A percentile compares a stretch with the other conserved stretches of the same genome.
Conservation (phyloP, 2,888 invertebrate genomes). For the Hyalella azteca region DNA sequence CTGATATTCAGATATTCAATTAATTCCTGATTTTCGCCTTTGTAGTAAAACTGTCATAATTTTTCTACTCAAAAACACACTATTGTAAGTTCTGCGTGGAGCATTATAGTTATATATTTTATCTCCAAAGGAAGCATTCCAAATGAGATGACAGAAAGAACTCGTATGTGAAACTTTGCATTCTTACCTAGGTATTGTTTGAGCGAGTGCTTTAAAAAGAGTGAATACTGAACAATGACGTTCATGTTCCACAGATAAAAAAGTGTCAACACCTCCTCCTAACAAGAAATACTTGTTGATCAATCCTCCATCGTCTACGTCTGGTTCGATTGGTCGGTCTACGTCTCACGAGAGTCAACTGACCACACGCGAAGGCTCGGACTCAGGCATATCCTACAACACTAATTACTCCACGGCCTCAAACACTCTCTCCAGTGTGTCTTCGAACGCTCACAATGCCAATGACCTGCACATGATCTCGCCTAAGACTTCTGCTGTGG, state of each 20-base stretch:
- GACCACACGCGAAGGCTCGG: constrained; percentile 69
- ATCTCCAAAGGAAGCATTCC: too few species aligned
- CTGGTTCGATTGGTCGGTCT: constrained; percentile 77
- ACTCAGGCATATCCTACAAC: background rate
- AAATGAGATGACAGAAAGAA: too few species aligned
- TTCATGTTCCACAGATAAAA: background rate
- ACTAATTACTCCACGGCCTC: background rate
- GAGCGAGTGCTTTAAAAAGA: too few species aligned
- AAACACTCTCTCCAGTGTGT: background rate
- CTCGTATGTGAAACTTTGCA: too few species aligned
- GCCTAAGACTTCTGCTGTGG: background rate
- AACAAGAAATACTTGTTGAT: constrained; percentile 74
- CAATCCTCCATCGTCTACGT: constrained; percentile 59
- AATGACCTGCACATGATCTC: background rate
- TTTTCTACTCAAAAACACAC: too few species aligned
- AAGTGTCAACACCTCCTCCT: constrained; percentile 75
- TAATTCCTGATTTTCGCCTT: too few species aligned
- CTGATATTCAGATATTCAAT: too few species aligned
- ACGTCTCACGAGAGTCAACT: constrained; percentile 91
- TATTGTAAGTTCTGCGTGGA: too few species aligned
- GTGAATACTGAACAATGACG: too few species aligned
- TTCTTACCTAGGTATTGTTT: too few species aligned
- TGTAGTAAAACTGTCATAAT: too few species aligned
- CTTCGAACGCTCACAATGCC: background rate
- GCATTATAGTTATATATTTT: too few species aligned